Conservation (phyloP, 2,797 vertebrate species). For the Streptopelia turtur region DNA sequence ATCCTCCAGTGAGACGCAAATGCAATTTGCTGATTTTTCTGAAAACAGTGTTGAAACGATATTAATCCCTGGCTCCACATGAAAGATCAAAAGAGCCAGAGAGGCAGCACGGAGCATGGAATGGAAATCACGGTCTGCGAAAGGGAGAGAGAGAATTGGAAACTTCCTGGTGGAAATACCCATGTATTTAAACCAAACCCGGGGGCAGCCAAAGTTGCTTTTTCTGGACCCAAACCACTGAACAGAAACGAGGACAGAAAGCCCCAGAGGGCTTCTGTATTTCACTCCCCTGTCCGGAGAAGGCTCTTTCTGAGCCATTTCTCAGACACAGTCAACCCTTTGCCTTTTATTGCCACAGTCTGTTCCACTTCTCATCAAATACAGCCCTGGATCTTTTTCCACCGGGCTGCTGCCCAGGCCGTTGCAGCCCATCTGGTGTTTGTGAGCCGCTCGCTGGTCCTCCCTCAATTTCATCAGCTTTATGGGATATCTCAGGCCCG, state of each 20-base stretch:
- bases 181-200: not conserved
- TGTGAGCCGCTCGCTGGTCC: not conserved
- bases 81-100: not conserved
- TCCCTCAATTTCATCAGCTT: not conserved
- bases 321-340: not conserved
- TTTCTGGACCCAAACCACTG: not conserved
- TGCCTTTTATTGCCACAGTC: slow-evolving; percentile 51
- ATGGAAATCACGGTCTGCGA: not conserved
- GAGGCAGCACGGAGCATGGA: not conserved
- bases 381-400: slow-evolving; percentile 9
- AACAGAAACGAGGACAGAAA: not conserved
- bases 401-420: slow-evolving; percentile 17
- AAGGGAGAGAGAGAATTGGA: not conserved
- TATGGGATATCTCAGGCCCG: not conserved
- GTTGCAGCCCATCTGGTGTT: slow-evolving; percentile 48
- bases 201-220: not conserved
- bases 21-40: not conserved
- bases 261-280: not conserved
- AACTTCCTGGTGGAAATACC: not conserved
- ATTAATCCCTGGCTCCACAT: slow-evolving; percentile 22
- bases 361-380: slow-evolving; percentile 49
- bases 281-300: not conserved
- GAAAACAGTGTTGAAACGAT: not conserved
- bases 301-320: slow-evolving; percentile 2
- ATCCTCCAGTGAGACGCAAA: not conserved